Conservation (phyloP, 1,140 invertebrate genomes). For the Idris sp. region DNA sequence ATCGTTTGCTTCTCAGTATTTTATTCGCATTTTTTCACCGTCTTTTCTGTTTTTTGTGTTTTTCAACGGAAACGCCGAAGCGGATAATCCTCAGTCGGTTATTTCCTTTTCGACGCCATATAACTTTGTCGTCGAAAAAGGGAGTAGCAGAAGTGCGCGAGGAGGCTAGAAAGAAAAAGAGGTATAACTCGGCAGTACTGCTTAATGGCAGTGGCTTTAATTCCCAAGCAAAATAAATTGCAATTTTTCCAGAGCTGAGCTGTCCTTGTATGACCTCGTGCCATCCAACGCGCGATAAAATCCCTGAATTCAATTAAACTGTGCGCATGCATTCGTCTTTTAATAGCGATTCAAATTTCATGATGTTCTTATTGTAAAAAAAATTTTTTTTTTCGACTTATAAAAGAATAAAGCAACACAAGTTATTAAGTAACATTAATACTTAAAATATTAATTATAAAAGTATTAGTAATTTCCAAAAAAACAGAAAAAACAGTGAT, state of each 20-base stretch:
- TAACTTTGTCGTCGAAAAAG: constrained; percentile 59
- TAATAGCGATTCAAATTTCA: too few species aligned
- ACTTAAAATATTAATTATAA: too few species aligned
- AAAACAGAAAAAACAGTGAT: too few species aligned
- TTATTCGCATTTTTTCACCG: constrained; percentile 26
- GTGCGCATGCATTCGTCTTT: constrained; percentile 46
- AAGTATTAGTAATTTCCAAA: too few species aligned
- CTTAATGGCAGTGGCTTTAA: constrained; percentile 61
- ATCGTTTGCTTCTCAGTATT: constrained; percentile 28
- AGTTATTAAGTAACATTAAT: too few species aligned
- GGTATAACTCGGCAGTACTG: constrained; percentile 49
- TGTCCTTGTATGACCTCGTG: constrained; percentile 50
- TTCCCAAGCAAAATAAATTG: constrained; percentile 64
- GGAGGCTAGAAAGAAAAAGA: constrained; percentile 37
- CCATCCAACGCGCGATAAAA: constrained; percentile 58
- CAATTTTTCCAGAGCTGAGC: constrained; percentile 51
- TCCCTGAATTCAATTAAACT: constrained; percentile 61
- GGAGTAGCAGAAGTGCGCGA: constrained; percentile 31
- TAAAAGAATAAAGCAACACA: too few species aligned
- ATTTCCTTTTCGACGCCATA: constrained; percentile 62
- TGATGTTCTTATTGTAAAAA: too few species aligned
- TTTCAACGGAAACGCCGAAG: constrained; percentile 51
- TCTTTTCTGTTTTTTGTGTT: constrained; percentile 18
- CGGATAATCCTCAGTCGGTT: constrained; percentile 62
- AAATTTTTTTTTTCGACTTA: too few species aligned